Base-by-base conservation (phyloP, 2,797 vertebrate genomes). In the Bovichtus variegatus region DNA sequence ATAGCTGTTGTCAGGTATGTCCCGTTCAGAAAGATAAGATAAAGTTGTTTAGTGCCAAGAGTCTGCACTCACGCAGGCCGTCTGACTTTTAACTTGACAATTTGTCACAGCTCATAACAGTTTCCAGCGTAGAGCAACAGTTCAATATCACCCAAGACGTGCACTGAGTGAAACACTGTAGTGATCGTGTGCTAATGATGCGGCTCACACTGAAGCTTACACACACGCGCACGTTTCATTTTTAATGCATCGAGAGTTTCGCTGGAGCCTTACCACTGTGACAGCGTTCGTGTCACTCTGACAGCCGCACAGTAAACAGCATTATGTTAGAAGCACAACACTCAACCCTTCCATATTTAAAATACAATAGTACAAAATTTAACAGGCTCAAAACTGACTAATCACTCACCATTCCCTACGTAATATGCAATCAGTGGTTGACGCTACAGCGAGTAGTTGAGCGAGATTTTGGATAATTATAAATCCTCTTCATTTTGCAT, bases 161-260 rank as follows among this genome's bases (percentile, higher is more conserved):
- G 61, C 71, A 9, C 21, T 2, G 54, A 70, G 55, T 50, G 57
- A 57, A 81, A 53, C 69, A 2, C 36, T 34, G 29, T 8, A 57
- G 49, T 66, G 72, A 82, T 59, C 60, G 64, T 66, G 64, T 71
- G 61, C 66, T 89, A 89, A 89, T 86, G 80, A 84, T 63, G 71
- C 36, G 34, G 47, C 50, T 25, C 77, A 55, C 34, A 29, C n/a
- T 27, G 41, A 41, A 63, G 19, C 7, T 10, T 2, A 31, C 64
- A 23, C 25, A 40, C 34, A 31, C 51, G 23, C 29, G 12, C 64
- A 55, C 0, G 57, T 65, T 78, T 81, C 62, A 63, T 85, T 79
- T 74, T 66, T 78, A 69, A 76, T 66, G 74, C 79, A 57, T 51
- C 2, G 27, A 53, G 49, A 34, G n/a, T 65, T 54, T 59, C 47